A percentile compares a stretch with the other conserved stretches of the same genome.
These are phyloP conservation scores for Diogma glabrata DNA, from an alignment of 2,888 invertebrate species.

Conservation along the genomic window DNA sequence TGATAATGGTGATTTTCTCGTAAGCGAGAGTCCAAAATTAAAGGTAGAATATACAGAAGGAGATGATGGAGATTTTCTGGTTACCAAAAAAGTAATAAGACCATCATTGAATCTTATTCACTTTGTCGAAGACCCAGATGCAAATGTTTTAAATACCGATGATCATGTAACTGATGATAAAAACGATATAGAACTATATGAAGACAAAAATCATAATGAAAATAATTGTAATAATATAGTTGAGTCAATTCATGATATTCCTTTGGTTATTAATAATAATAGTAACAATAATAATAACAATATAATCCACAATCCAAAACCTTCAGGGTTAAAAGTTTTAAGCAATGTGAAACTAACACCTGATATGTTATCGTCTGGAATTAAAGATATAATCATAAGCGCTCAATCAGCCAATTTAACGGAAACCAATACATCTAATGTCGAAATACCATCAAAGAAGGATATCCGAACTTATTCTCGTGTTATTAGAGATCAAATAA, in stretches of 20 bases:
- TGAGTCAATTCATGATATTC: slow-evolving; percentile 11
- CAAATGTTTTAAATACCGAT: slow-evolving; percentile 14
- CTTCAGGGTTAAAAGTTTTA: slow-evolving; percentile 30
- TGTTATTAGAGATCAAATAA: no score
- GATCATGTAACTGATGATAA: slow-evolving; percentile 12
- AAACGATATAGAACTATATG: not conserved
- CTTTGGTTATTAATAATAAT: not conserved
- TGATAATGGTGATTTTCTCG: slow-evolving; percentile 36
- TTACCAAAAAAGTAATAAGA: slow-evolving; percentile 36
- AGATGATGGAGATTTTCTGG: slow-evolving; percentile 35
- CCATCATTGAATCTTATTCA: slow-evolving; percentile 35
- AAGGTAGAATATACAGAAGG: slow-evolving; percentile 36
- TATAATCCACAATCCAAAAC: slow-evolving; percentile 12
- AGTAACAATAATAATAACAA: not conserved
- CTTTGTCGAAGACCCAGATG: slow-evolving; percentile 28
- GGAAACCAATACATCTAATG: not conserved
- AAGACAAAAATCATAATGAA: slow-evolving; percentile 19
- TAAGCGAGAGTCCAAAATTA: slow-evolving; percentile 35
- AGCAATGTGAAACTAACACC: slow-evolving; percentile 33
- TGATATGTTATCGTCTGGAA: slow-evolving; percentile 12
- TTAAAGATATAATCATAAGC: slow-evolving; percentile 14
- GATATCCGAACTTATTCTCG: no score
- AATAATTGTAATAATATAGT: slow-evolving; percentile 22
- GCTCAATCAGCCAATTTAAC: not conserved
- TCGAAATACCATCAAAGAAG: no score